Evolutionary conservation across 2,888 invertebrate species (phyloP).

Genomic region (Notodonta ziczac): DNA sequence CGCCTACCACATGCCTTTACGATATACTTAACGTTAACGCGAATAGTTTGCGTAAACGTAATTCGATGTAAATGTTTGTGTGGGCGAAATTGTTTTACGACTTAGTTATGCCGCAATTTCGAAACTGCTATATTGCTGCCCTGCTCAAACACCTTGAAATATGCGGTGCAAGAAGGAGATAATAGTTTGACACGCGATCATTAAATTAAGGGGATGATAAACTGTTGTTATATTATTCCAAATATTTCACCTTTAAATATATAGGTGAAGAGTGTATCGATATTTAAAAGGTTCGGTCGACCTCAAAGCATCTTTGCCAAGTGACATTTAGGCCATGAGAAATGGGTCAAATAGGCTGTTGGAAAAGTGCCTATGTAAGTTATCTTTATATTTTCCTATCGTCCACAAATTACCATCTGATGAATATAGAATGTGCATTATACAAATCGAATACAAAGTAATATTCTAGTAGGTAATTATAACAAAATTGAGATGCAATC

Average conservation of each 20-base stretch:
- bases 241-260: slow-evolving; percentile 3
- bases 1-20: slow-evolving; percentile 37
- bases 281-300: slow-evolving; percentile 2
- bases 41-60: slow-evolving; percentile 42
- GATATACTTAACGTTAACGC: slow-evolving; percentile 40
- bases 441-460: too few relatives aligned
- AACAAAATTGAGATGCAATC: too few relatives aligned
- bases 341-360: slow-evolving; percentile 6
- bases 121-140: slow-evolving; percentile 20
- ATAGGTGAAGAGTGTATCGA: not conserved
- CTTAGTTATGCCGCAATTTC: slow-evolving; percentile 35
- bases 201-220: not conserved
- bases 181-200: not conserved
- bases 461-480: too few relatives aligned
- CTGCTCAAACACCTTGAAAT: slow-evolving; percentile 2
- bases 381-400: slow-evolving; percentile 1
- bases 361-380: not conserved
- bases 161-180: not conserved
- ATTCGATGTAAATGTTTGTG: slow-evolving; percentile 41
- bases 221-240: not conserved
- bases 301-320: slow-evolving; percentile 6
- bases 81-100: slow-evolving; percentile 40
- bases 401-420: not conserved
- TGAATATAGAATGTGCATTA: too few relatives aligned
- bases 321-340: slow-evolving; percentile 5